These are phyloP conservation scores for Acropora tenuis DNA, from an alignment of 64 coral and sea anemone genomes.

Conservation along the genomic window DNA sequence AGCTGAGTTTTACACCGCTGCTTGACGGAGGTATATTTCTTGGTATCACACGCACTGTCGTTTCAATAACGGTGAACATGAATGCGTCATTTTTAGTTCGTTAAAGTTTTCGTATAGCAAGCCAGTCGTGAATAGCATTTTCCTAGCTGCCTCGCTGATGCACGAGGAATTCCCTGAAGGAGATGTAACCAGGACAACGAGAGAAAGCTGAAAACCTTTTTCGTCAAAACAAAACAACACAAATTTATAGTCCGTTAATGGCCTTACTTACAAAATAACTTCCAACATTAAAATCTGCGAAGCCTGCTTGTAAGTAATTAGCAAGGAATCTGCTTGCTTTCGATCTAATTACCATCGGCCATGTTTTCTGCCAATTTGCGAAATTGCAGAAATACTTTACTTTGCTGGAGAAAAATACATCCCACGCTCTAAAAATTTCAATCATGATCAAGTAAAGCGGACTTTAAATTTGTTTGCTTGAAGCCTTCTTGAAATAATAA, in stretches of 20 bases:
- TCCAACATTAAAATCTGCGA: slow-evolving; percentile 7
- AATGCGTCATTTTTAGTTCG: slow-evolving; percentile 1
- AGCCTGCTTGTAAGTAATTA: slow-evolving; percentile 9
- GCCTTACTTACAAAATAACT: neutral
- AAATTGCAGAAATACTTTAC: no score
- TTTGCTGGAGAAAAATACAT: neutral
- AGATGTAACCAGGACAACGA: no score
- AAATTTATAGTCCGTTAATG: neutral
- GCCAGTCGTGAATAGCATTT: no score
- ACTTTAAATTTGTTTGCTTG: neutral
- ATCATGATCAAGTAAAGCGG: neutral
- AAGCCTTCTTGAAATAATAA: neutral
- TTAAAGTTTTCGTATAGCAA: neutral
- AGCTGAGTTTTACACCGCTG: neutral
- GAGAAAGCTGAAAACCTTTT: neutral
- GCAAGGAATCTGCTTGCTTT: slow-evolving; percentile 7
- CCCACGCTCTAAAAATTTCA: neutral
- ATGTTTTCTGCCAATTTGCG: no score
- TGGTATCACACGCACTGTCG: neutral
- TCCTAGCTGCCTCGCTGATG: no score
- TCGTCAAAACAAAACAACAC: neutral
- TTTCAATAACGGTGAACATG: neutral
- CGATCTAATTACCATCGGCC: slow-evolving; percentile 35
- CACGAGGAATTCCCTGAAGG: no score
- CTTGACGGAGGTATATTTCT: neutral